Conservation (phyloP, 2,888 invertebrate species). For the Aelia acuminata region DNA sequence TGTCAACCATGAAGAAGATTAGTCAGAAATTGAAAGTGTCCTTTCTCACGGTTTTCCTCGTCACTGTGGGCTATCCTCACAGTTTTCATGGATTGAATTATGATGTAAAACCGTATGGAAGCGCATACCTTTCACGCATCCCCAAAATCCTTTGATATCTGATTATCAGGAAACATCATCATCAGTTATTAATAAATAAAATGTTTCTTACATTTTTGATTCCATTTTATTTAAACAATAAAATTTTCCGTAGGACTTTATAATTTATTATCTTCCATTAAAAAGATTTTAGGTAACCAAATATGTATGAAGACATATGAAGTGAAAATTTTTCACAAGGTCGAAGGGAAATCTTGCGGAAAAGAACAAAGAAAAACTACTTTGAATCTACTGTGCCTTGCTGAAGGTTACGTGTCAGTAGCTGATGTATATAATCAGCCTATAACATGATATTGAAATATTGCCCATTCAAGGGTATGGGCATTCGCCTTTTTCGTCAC, state of each 20-base stretch:
- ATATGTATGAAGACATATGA: too few species aligned
- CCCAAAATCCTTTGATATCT: too few species aligned
- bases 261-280: too few species aligned
- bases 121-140: background rate
- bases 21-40: background rate
- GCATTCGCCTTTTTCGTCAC: background rate
- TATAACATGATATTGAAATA: background rate
- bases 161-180: too few species aligned
- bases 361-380: background rate
- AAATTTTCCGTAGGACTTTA: too few species aligned
- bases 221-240: too few species aligned
- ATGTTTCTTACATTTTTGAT: too few species aligned
- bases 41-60: background rate
- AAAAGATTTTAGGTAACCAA: too few species aligned
- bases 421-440: background rate
- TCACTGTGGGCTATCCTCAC: background rate
- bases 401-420: too few species aligned
- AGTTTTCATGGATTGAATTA: background rate
- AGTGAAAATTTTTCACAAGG: background rate
- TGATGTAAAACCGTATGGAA: background rate
- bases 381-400: too few species aligned
- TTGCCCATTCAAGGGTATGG: too few species aligned
- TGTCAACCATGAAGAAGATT: constrained; percentile 17
- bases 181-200: too few species aligned
- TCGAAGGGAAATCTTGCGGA: background rate